Evolutionary conservation across 2,113 vertebrate genomes (phyloP), one percentile per base, ranked within the genome.

Genomic region (Asarcornis scutulata): DNA sequence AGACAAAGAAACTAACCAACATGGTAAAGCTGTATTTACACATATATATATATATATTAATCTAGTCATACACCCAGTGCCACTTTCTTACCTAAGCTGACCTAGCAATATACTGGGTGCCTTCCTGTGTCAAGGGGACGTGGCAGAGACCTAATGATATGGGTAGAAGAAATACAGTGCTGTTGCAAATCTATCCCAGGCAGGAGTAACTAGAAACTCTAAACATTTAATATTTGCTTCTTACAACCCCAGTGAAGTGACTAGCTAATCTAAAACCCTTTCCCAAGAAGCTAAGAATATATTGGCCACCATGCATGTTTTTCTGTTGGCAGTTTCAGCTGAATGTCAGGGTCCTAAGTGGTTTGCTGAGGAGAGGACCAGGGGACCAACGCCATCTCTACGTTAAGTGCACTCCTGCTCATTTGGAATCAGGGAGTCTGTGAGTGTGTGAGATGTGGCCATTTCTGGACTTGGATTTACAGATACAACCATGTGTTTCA

Each of bases 231-330:
- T 40, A 40, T 25, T 34, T 77, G 53, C 34, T 42, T 50, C 52
- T 31, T 34, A 56, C 17, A 56, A 58, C n/a, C 22, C 46, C 27
- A 38, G 40, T 48, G 40, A 48, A 67, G 42, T 11, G 21, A 27
- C 52, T 26, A 67, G 52, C 18, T 59, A 23, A n/a, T 68, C 42
- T n/a, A 68, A 86, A 59, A 18, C 42, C 34, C 11, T 40, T 67
- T n/a, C 53, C 44, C 62, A 50, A 29, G 29, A 23, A 76, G 29
- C 7, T 0, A 1, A 68, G 62, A 59, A 50, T 25, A n/a, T 0
- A 2, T 42, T 53, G 17, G 17, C 34, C 40, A n/a, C 17, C 44
- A 29, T 2, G 1, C 32, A n/a, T 3, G 1, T 13, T 38, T 48
- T 48, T 75, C 53, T 76, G n/a, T 44, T 59, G 72, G 34, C 29